Conservation (phyloP, 2,797 vertebrate species). For the Pygocentrus nattereri region DNA sequence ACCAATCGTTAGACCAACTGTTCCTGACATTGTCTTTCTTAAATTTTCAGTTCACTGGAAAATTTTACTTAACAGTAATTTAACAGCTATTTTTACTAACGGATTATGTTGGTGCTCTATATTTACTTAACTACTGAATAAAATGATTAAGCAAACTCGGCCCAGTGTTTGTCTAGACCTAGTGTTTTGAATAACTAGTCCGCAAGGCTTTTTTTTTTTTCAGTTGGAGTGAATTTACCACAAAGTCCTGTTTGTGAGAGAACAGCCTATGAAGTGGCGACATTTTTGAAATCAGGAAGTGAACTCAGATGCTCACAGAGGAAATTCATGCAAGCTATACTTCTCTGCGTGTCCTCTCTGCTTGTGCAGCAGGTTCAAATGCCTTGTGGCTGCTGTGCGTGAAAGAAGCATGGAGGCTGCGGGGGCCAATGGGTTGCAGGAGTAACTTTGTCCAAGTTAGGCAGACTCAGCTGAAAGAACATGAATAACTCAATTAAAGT, state of each 20-base stretch:
- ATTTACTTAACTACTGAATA: not conserved
- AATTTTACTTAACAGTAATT: no score
- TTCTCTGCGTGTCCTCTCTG: slow-evolving; percentile 65
- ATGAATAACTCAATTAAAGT: slow-evolving; percentile 79
- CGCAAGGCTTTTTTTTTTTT: slow-evolving; percentile 10
- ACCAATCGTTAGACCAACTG: no score
- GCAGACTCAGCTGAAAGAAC: slow-evolving; percentile 66
- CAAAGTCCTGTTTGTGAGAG: slow-evolving; percentile 61
- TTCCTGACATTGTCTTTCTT: no score
- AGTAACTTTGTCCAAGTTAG: slow-evolving; percentile 57
- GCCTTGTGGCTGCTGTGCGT: slow-evolving; percentile 13
- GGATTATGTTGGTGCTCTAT: not conserved
- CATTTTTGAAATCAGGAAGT: slow-evolving; percentile 80
- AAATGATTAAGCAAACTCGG: not conserved
- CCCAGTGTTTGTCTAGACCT: not conserved
- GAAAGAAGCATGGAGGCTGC: slow-evolving; percentile 43
- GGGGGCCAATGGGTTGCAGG: slow-evolving; percentile 75
- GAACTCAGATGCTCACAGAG: slow-evolving; percentile 73
- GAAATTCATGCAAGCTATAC: slow-evolving; percentile 71
- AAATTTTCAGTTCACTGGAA: no score
- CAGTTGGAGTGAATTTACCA: slow-evolving; percentile 58
- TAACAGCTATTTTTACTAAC: no score
- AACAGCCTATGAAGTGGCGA: slow-evolving; percentile 40
- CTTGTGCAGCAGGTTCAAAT: slow-evolving; percentile 37
- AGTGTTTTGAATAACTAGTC: not conserved